These are phyloP conservation scores for Onychostoma macrolepis DNA, from an alignment of 2,113 vertebrate species.

Conservation along the genomic window DNA sequence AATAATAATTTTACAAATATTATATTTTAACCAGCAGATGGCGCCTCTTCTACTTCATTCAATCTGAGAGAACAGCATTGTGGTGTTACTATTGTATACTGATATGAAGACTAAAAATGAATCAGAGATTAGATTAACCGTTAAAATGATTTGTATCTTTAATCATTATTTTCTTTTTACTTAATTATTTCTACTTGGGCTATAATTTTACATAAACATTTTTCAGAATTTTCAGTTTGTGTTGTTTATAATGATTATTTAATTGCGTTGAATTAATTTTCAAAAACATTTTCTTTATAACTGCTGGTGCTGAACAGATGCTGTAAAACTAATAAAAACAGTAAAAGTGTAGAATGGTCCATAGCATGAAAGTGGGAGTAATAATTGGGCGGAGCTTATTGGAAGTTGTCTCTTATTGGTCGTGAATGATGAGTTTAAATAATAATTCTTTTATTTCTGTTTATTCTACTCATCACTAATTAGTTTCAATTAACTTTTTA, in stretches of 20 bases:
- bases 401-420: not conserved
- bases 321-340: not conserved
- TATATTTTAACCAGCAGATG: constrained; percentile 23
- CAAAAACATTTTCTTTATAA: not conserved
- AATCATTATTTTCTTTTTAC: not conserved
- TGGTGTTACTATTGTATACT: not conserved
- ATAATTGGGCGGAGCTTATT: not conserved
- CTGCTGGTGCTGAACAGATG: constrained; percentile 3
- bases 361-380: not conserved
- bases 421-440: not conserved
- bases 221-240: not conserved
- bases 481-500: not conserved
- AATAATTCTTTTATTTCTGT: not conserved
- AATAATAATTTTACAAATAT: not conserved
- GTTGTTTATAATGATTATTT: not conserved
- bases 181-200: not conserved
- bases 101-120: not conserved
- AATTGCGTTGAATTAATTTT: not conserved
- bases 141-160: not conserved
- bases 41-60: not conserved
- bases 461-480: not conserved
- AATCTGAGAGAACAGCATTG: not conserved
- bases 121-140: not conserved
- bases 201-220: not conserved
- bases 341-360: not conserved